phyloP scores from a whole-genome alignment of 2,113 vertebrate species.

The Rostratula benghalensis region DNA sequence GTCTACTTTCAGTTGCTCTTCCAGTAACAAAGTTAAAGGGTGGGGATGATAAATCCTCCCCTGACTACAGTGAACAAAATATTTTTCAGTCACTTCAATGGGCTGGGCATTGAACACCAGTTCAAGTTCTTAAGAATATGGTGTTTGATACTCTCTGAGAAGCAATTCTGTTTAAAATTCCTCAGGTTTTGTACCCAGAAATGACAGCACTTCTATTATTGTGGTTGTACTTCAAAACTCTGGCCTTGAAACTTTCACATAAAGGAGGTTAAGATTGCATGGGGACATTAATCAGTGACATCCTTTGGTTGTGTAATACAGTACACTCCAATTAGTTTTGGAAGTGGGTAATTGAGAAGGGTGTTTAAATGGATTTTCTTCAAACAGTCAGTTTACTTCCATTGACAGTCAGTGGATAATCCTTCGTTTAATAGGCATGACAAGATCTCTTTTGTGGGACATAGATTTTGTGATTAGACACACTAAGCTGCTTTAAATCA shows the following conservation, averaged over 20 bases:
- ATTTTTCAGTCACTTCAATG: neutral
- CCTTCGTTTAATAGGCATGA: neutral
- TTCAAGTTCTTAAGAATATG: neutral
- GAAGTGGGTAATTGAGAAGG: neutral
- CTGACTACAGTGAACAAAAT: neutral
- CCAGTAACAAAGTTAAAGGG: neutral
- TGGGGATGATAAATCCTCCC: neutral
- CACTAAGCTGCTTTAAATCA: slow-evolving; percentile 7
- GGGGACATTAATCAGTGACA: neutral
- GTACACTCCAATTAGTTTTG: neutral
- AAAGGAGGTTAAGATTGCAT: neutral
- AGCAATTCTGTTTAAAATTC: neutral
- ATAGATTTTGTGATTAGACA: slow-evolving; percentile 32
- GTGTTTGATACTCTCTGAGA: neutral
- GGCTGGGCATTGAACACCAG: neutral
- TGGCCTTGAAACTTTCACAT: neutral
- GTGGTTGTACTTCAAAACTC: neutral
- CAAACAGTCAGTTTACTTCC: neutral
- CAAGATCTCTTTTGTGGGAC: neutral
- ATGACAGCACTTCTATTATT: neutral
- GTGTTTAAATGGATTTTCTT: neutral
- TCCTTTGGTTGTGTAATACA: neutral
- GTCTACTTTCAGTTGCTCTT: neutral
- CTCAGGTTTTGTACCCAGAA: neutral
- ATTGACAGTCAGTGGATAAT: neutral